phyloP scores from a whole-genome alignment of 2,888 invertebrate genomes.

The Fragum whitleyi region DNA sequence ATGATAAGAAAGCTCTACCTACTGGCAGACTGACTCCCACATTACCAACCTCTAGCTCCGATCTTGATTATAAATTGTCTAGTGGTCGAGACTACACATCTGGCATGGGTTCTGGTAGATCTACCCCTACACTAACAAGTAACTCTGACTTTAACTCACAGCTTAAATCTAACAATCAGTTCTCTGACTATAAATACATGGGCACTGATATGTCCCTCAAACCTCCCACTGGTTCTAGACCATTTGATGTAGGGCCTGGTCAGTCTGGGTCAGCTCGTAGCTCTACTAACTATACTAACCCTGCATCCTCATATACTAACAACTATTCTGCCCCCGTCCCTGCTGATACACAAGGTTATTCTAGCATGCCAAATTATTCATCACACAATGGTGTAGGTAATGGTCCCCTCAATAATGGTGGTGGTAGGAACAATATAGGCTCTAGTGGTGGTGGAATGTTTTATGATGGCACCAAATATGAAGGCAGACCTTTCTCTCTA shows the following conservation, averaged over 20 bases:
- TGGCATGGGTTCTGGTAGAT: constrained; percentile 46
- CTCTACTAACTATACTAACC: constrained; percentile 24
- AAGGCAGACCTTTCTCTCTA: constrained; percentile 13
- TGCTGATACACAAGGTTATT: constrained; percentile 30
- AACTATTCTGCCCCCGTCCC: constrained; percentile 12
- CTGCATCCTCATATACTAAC: constrained; percentile 13
- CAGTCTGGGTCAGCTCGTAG: background rate
- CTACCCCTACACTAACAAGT: constrained; percentile 46
- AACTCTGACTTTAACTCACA: constrained; percentile 39
- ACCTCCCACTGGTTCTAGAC: constrained; percentile 50
- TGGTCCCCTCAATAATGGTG: constrained; percentile 1
- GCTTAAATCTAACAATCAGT: constrained; percentile 38
- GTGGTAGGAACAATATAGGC: constrained; percentile 12
- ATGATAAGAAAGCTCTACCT: constrained; percentile 30
- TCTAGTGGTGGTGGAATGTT: constrained; percentile 21
- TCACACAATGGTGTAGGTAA: background rate
- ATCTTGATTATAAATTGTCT: constrained; percentile 24
- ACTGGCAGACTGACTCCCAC: constrained; percentile 53
- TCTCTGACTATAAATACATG: constrained; percentile 42
- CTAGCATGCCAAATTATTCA: constrained; percentile 48
- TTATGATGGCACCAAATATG: constrained; percentile 33
- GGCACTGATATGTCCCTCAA: constrained; percentile 56
- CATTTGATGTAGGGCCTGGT: constrained; percentile 19
- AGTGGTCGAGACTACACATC: constrained; percentile 27
- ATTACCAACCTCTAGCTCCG: constrained; percentile 34